A percentile compares a stretch with the other conserved stretches of the same genome.
Conservation (phyloP, 2,797 vertebrate species). For the Phalanger gymnotis region DNA sequence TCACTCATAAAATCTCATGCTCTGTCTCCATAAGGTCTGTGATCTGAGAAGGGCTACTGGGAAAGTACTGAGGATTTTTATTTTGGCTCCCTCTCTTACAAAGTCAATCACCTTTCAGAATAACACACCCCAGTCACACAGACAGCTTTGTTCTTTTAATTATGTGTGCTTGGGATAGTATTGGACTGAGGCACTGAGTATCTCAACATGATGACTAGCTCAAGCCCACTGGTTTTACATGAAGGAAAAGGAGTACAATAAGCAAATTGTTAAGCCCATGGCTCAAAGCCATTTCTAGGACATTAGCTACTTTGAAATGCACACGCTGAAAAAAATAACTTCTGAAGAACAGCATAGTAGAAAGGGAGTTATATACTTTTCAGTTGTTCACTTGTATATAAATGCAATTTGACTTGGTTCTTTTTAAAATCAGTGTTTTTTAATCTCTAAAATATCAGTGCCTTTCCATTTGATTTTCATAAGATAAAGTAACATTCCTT, state of each 20-base stretch:
- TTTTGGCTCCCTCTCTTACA: slow-evolving; percentile 32
- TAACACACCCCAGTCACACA: slow-evolving; percentile 40
- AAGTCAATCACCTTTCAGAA: slow-evolving; percentile 47
- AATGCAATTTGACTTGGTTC: neutral
- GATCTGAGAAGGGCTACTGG: slow-evolving; percentile 21
- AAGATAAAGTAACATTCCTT: slow-evolving; percentile 7
- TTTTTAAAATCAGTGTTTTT: neutral
- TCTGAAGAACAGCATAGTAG: neutral
- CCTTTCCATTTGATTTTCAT: neutral
- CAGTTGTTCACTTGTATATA: neutral
- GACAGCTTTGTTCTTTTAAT: slow-evolving; percentile 52
- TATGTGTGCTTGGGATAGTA: neutral
- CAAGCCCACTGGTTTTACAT: neutral
- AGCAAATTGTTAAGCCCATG: slow-evolving; percentile 47
- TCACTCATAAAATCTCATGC: neutral
- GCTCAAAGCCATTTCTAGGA: neutral
- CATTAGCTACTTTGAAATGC: slow-evolving; percentile 52
- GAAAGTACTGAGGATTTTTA: slow-evolving; percentile 42
- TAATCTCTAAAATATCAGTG: neutral
- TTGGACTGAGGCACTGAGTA: neutral
- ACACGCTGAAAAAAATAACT: slow-evolving; percentile 52
- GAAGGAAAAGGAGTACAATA: slow-evolving; percentile 54
- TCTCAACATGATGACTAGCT: slow-evolving; percentile 46
- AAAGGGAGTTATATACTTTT: slow-evolving; percentile 4
- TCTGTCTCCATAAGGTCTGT: neutral